Conservation (phyloP, 2,888 invertebrate genomes). For the Punctoribates punctum region DNA sequence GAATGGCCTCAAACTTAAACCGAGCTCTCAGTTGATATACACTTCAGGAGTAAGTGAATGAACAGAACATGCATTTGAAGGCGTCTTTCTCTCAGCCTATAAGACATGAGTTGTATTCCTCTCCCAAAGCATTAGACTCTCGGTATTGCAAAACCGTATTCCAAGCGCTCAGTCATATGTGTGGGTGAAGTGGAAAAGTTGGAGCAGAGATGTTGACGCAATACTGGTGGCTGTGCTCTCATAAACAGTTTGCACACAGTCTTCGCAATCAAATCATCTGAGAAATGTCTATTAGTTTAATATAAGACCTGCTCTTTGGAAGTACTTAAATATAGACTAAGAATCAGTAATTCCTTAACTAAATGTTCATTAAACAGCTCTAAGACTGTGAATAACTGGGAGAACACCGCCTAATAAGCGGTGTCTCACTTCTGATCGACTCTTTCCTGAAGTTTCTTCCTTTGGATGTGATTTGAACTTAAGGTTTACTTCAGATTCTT, state of each 20-base stretch:
- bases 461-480: too few species aligned
- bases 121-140: not conserved
- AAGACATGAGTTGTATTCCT: not conserved
- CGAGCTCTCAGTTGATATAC: not conserved
- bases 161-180: not conserved
- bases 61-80: not conserved
- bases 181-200: not conserved
- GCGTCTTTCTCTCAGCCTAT: not conserved
- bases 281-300: not conserved
- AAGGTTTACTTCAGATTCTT: too few species aligned
- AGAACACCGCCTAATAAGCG: too few species aligned
- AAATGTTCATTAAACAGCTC: not conserved
- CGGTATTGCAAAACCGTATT: not conserved
- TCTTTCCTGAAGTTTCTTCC: too few species aligned
- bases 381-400: not conserved
- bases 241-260: not conserved
- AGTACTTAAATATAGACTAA: not conserved
- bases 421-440: too few species aligned
- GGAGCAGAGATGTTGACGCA: not conserved
- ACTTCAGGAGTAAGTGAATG: not conserved
- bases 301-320: not conserved
- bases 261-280: not conserved
- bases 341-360: not conserved
- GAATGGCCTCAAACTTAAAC: not conserved
- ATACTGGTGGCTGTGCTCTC: not conserved